Percentiles rank a stretch among this genome's conserved stretches.
Conservation (phyloP, 2,797 vertebrate species). For the Sphaeramia orbicularis region DNA sequence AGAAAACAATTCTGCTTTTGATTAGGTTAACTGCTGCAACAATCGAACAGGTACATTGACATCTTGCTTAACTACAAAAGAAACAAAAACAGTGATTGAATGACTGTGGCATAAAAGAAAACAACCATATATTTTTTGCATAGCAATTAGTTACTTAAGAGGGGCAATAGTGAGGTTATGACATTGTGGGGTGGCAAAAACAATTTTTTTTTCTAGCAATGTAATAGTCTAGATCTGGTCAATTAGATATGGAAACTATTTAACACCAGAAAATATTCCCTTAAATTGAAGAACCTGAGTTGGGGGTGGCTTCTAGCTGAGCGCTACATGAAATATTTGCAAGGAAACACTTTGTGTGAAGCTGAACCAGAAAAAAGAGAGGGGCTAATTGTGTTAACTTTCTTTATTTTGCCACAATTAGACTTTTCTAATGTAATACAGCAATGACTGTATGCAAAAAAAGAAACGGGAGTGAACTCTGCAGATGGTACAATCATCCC, state of each 20-base stretch:
- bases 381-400: conserved; percentile 8
- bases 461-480: conserved; percentile 20
- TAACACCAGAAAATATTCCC: conserved; percentile 68
- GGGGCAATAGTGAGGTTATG: conserved; percentile 58
- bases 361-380: conserved; percentile 35
- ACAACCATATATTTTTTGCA: conserved; percentile 85
- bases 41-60: conserved; percentile 85
- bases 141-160: conserved; percentile 84
- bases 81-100: conserved; percentile 79
- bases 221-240: conserved; percentile 54
- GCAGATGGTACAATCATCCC: conserved; percentile 36
- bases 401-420: conserved; percentile 40
- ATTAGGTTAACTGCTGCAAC: conserved; percentile 86
- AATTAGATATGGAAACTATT: conserved; percentile 42
- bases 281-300: conserved; percentile 84
- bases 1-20: conserved; percentile 83
- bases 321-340: conserved; percentile 72
- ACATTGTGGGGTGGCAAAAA: conserved; percentile 54
- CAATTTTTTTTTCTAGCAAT: conserved; percentile 47
- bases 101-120: conserved; percentile 81
- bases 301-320: conserved; percentile 65
- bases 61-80: conserved; percentile 83
- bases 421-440: conserved; percentile 30
- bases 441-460: conserved; percentile 26
- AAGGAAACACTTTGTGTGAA: conserved; percentile 55